Conservation (phyloP, 2,888 invertebrate genomes). For the Lasioglossum vierecki region DNA sequence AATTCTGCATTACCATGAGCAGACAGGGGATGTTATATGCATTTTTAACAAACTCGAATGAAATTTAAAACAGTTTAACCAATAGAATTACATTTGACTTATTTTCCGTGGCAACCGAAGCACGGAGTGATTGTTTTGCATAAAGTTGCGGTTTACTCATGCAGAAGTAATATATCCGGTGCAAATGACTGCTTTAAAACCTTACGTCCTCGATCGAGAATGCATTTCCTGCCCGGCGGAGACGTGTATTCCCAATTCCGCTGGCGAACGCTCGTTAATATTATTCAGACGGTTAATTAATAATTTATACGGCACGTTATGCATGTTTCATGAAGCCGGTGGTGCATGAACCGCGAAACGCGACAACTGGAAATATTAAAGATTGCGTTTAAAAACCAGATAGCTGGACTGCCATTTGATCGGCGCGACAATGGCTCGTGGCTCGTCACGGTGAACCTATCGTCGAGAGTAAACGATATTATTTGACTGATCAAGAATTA, state of each 20-base stretch:
- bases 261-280: constrained; percentile 32
- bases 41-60: not conserved
- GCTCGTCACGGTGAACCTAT: not conserved
- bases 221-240: not conserved
- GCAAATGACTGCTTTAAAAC: not conserved
- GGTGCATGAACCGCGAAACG: not conserved
- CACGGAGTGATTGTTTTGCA: not conserved
- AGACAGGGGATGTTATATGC: not conserved
- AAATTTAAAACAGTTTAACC: not conserved
- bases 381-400: constrained; percentile 1
- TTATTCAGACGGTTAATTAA: constrained; percentile 32
- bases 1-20: not conserved
- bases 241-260: constrained; percentile 22
- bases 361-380: not conserved
- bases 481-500: constrained; percentile 38
- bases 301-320: constrained; percentile 22
- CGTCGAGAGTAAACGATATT: constrained; percentile 37
- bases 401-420: not conserved
- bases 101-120: not conserved
- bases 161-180: not conserved
- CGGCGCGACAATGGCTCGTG: not conserved
- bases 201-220: not conserved
- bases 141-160: not conserved
- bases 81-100: not conserved
- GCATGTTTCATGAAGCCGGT: constrained; percentile 18